Evolutionary conservation across 2,888 invertebrate species (phyloP).

Genomic region (Thelaira solivaga): DNA sequence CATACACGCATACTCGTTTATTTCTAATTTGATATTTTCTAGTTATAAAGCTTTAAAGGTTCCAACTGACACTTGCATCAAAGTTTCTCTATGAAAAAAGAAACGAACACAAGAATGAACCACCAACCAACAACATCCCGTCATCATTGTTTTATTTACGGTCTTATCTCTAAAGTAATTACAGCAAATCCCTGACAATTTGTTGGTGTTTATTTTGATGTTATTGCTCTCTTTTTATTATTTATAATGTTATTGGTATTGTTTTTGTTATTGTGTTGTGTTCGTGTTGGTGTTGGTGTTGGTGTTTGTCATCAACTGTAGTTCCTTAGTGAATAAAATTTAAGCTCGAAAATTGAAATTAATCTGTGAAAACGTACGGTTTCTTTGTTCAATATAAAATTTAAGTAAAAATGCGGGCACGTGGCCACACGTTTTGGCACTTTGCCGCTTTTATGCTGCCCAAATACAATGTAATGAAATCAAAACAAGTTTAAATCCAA

Average conservation of each 20-base stretch:
- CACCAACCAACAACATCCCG: slow-evolving; percentile 27
- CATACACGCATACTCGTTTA: slow-evolving; percentile 17
- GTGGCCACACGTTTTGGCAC: slow-evolving; percentile 60
- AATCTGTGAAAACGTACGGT: slow-evolving; percentile 59
- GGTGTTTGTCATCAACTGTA: slow-evolving; percentile 15
- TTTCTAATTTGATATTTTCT: slow-evolving; percentile 10
- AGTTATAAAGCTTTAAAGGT: slow-evolving; percentile 1
- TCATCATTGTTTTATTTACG: slow-evolving; percentile 55
- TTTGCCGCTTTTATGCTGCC: slow-evolving; percentile 52
- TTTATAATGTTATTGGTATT: background rate
- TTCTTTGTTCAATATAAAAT: slow-evolving; percentile 51
- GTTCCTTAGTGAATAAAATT: slow-evolving; percentile 52
- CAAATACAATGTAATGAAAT: slow-evolving; percentile 53
- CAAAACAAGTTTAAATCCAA: slow-evolving; percentile 43
- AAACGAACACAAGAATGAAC: slow-evolving; percentile 20
- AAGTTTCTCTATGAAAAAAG: slow-evolving; percentile 16
- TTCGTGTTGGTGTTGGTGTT: slow-evolving; percentile 8
- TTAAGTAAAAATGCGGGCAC: slow-evolving; percentile 53
- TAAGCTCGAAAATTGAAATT: slow-evolving; percentile 59
- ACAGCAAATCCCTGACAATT: slow-evolving; percentile 62
- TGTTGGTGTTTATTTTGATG: slow-evolving; percentile 62
- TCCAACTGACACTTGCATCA: slow-evolving; percentile 46
- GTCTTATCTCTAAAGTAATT: slow-evolving; percentile 62
- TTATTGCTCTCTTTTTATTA: slow-evolving; percentile 62
- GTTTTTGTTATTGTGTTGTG: too few species aligned